Evolutionary conservation across 2,113 vertebrate genomes (phyloP), one percentile per base, ranked within the genome.

Genomic region (Neotoma lepida): DNA sequence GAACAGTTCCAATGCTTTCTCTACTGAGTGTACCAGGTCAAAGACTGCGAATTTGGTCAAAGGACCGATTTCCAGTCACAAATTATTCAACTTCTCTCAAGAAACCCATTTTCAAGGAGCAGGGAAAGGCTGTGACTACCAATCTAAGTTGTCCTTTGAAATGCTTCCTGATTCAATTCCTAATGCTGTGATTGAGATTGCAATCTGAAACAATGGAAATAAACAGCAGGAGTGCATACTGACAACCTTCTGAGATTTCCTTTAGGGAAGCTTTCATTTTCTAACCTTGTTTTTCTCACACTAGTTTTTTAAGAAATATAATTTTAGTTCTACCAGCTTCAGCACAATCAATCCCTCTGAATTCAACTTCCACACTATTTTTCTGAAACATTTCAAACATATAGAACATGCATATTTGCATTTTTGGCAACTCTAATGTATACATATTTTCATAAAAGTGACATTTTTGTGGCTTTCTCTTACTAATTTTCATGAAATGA

Each of bases 1-100:
- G 93, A 86, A 99, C 98, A 9, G 98, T 98, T 95, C 99, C 98
- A 98, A 99, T 99, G 97, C 99, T 99, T 98, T 98, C 81, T 98
- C 97, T 56, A 98, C 98, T 85, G 96, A 44, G 94, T 98, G 98
- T 98, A 99, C 96, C 91, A 98, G 97, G 51, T 99, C 98, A 97
- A 99, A 99, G 81, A 98, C 98, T 96, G 46, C 98, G 98, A 90
- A 99, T 98, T 96, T 98, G 97, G 84, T 98, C 94, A 91, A 99
- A 98, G 95, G 98, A 96, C 54, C 99, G 77, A 4, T 12, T 98
- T 86, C 98, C 98, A 96, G 98, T 98, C 87, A 99, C 98, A 97
- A 98, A 99, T 95, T 99, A 98, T 94, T 99, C 98, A 88, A 99
- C 97, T 90, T 88, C 56, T 85, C 39, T 89, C 58, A 51, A 87